Conservation (phyloP, 1,140 invertebrate genomes). For the Formica selysi region DNA sequence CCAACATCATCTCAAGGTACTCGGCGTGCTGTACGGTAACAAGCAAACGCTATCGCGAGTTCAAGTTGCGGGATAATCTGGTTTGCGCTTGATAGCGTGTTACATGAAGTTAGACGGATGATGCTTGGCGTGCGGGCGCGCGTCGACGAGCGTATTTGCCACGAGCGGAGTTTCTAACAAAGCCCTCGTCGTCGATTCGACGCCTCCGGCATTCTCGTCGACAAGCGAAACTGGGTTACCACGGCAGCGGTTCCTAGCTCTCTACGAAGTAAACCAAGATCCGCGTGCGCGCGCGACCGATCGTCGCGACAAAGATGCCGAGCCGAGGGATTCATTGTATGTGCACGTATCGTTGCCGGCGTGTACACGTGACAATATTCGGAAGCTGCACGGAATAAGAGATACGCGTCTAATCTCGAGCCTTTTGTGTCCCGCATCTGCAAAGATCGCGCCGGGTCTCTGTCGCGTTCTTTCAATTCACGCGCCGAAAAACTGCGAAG, state of each 20-base stretch:
- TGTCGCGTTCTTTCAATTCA: conserved; percentile 46
- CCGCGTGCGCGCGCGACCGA: neutral
- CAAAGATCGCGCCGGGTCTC: conserved; percentile 44
- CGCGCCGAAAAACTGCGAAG: conserved; percentile 24
- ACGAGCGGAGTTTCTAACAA: conserved; percentile 50
- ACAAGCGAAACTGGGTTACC: conserved; percentile 68
- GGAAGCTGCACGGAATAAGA: conserved; percentile 56
- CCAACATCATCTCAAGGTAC: neutral
- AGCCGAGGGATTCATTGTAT: conserved; percentile 6
- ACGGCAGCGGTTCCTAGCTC: neutral
- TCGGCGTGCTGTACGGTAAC: conserved; percentile 44
- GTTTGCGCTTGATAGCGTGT: conserved; percentile 43
- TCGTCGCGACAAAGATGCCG: conserved; percentile 50
- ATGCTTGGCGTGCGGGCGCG: conserved; percentile 1
- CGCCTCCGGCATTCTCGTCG: conserved; percentile 21
- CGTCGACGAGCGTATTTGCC: conserved; percentile 9
- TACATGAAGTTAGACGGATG: conserved; percentile 39
- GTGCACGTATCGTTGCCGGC: neutral
- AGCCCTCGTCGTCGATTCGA: conserved; percentile 42
- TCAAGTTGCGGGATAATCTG: conserved; percentile 38
- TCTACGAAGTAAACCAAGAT: conserved; percentile 42
- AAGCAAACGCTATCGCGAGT: conserved; percentile 43
- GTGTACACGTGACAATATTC: conserved; percentile 9
- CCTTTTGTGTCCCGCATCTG: conserved; percentile 70
- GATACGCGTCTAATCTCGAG: conserved; percentile 70